phyloP scores from a whole-genome alignment of 2,113 vertebrate genomes.

The Vulpes lagopus region DNA sequence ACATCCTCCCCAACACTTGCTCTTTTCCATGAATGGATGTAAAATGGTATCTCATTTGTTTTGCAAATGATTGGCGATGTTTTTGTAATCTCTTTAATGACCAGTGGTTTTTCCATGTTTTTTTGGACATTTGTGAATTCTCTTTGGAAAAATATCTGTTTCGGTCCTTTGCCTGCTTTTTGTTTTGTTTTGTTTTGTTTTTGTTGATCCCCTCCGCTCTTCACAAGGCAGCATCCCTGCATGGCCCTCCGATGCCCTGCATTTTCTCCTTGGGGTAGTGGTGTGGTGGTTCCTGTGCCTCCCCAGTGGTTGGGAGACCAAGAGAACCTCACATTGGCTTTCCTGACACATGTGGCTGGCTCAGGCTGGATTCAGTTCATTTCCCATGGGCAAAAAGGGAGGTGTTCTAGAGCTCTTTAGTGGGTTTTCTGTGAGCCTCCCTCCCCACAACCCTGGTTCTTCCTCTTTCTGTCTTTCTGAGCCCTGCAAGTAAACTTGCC shows the following conservation, averaged over 20 bases:
- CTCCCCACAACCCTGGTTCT: accelerated
- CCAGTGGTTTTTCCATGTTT: background rate
- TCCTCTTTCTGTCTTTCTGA: background rate
- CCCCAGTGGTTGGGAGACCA: background rate
- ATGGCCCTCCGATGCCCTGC: background rate
- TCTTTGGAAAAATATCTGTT: background rate
- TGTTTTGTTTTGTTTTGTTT: too few species aligned
- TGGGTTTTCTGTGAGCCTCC: accelerated
- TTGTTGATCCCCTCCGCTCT: background rate
- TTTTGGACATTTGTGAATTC: background rate
- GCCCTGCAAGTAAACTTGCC: background rate
- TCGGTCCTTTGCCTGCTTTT: background rate
- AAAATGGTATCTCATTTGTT: background rate
- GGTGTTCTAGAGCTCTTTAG: background rate
- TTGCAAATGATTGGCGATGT: background rate
- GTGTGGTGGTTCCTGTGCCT: background rate
- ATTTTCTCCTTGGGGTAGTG: background rate
- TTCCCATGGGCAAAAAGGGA: background rate
- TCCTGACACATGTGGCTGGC: accelerated
- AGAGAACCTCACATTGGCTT: background rate
- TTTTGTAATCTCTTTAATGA: background rate
- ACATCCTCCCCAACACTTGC: accelerated
- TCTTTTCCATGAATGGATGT: background rate
- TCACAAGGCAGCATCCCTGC: background rate
- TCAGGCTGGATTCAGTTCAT: background rate